Conservation (phyloP, 1,140 invertebrate genomes). For the Papilio xuthus region DNA sequence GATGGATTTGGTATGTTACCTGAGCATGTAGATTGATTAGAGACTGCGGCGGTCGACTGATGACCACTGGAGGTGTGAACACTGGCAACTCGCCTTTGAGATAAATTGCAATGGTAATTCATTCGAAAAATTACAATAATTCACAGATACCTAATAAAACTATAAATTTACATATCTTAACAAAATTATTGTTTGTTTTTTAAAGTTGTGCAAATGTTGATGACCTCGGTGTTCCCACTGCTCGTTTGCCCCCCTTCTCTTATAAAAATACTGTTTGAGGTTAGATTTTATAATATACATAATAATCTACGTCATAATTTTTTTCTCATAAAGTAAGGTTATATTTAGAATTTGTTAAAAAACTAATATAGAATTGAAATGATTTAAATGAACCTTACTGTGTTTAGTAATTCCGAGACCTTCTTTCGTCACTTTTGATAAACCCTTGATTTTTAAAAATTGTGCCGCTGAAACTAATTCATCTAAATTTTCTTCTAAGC, state of each 20-base stretch:
- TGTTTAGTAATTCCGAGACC: conserved; percentile 73
- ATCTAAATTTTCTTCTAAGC: conserved; percentile 74
- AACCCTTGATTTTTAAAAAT: conserved; percentile 75
- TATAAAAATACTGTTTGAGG: no score
- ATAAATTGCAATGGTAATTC: conserved; percentile 30
- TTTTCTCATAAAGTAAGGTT: not conserved
- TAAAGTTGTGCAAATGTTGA: no score
- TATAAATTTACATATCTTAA: no score
- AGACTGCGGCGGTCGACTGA: conserved; percentile 72
- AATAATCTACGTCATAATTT: no score
- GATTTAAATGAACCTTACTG: conserved; percentile 55
- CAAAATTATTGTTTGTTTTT: no score
- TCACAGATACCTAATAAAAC: no score
- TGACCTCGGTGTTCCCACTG: no score
- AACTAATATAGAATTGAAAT: conserved; percentile 10
- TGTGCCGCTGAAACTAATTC: conserved; percentile 75
- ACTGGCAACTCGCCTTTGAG: conserved; percentile 67
- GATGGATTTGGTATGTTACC: no score
- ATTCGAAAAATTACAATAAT: no score
- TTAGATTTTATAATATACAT: no score
- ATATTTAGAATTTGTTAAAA: not conserved
- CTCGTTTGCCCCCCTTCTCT: no score
- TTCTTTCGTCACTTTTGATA: conserved; percentile 77
- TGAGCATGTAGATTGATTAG: conserved; percentile 68
- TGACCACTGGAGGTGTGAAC: conserved; percentile 73